Percentiles rank a stretch among this genome's conserved stretches.
phyloP scores from a whole-genome alignment of 2,113 vertebrate species.

The Cariama cristata region DNA sequence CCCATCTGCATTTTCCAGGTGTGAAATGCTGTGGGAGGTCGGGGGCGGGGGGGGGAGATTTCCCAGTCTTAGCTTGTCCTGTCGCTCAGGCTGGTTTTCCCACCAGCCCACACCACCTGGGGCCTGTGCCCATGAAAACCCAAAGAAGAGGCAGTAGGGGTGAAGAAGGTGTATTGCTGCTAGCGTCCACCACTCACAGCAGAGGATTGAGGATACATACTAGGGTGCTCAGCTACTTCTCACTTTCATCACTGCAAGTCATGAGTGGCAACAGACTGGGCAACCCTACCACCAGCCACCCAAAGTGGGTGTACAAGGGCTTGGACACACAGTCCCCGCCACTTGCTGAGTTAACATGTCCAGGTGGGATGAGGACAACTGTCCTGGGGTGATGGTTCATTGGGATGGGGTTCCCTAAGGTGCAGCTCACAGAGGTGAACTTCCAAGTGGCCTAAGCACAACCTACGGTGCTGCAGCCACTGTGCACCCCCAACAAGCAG shows the following conservation, averaged over 20 bases:
- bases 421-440: not conserved
- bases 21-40: not conserved
- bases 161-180: fast-evolving
- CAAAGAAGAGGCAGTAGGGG: fast-evolving
- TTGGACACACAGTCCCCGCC: not conserved
- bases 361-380: not conserved
- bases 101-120: not conserved
- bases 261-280: fast-evolving
- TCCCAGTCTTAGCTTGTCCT: not conserved
- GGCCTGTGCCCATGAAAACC: not conserved
- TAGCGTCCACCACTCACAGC: not conserved
- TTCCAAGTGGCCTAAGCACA: not conserved
- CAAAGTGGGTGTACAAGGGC: not conserved
- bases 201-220: not conserved
- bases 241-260: not conserved
- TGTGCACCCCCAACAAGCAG: not conserved
- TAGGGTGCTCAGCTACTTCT: not conserved
- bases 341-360: fast-evolving
- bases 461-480: not conserved
- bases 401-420: not conserved
- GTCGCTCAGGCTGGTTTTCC: not conserved
- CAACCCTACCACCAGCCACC: not conserved
- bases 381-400: not conserved
- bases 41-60: not conserved
- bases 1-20: not conserved